Evolutionary conservation across 2,113 vertebrate species (phyloP).

Genomic region (Clarias macrocephalus): DNA sequence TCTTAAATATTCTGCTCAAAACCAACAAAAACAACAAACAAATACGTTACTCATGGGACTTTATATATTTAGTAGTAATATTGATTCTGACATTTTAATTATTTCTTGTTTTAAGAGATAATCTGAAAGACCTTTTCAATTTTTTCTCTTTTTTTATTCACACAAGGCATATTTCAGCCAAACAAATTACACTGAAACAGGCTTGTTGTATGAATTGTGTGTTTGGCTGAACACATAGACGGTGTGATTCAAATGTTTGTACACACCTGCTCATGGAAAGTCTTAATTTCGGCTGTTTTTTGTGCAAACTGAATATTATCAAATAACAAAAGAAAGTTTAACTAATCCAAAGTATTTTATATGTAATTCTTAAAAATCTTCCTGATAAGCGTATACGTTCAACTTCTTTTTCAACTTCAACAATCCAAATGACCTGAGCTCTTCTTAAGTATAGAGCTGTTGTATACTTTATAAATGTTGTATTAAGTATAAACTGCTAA

Average conservation of each 20-base stretch:
- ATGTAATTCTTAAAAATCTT: neutral
- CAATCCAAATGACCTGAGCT: neutral
- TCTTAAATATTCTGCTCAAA: conserved; percentile 26
- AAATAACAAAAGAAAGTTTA: neutral
- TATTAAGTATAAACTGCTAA: neutral
- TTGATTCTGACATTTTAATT: neutral
- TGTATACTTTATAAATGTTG: neutral
- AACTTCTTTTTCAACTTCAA: neutral
- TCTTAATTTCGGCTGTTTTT: neutral
- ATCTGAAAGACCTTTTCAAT: neutral
- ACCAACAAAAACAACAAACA: neutral
- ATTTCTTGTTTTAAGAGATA: neutral
- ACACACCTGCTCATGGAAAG: neutral
- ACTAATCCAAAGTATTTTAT: neutral
- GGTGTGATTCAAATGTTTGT: neutral
- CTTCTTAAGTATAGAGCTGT: neutral
- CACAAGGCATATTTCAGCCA: neutral
- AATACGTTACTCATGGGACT: neutral
- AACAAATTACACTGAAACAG: neutral
- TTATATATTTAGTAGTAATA: neutral
- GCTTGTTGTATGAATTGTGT: neutral
- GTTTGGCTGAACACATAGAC: neutral
- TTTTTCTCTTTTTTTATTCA: neutral
- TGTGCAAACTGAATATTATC: neutral
- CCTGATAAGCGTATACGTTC: neutral